Base-by-base conservation (phyloP, 2,888 invertebrate genomes). In the Axea sp. region DNA sequence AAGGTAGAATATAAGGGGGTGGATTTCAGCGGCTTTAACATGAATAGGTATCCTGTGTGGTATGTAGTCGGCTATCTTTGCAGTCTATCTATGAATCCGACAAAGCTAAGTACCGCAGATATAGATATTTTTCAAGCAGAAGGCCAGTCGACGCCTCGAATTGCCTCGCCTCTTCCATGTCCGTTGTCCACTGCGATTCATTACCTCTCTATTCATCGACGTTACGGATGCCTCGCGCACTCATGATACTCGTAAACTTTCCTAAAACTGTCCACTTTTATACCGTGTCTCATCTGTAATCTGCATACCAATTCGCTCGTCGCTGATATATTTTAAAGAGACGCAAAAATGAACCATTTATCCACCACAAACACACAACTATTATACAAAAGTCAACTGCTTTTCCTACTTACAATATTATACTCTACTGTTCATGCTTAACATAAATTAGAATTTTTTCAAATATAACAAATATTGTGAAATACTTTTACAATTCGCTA, bases 151-250 rank as follows among this genome's bases (percentile, higher is more conserved):
- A 79, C 80, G 82, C 82, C 80, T 80, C 78, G 81, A 80, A 82
- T 81, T 81, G 86, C 82, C 86, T 86, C 86, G 86, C 86, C 86
- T 84, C 84, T 86, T 86, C 81, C 86, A 82, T 86, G 86, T 86
- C 83, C 83, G 81, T 83, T 86, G 86, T 85, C 86, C 85, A 82
- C 79, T 83, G 83, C 84, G 84, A 86, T 86, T 86, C 86, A 86
- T 86, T 86, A 86, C 83, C 84, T 86, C 84, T 85, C 86, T 86
- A 86, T 86, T 86, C 86, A 85, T 83, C 84, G 85, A 84, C 83
- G 82, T 80, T 83, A 81, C 83, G 72, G 73, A 81, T 79, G 79
- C 73, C 76, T 74, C 79, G 55, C 76, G 77, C 80, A 71, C 79
- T 74, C 72, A 37, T 73, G 76, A 35, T 47, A 67, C 57, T 68